A percentile compares a stretch with the other conserved stretches of the same genome.
These are phyloP conservation scores for Drosophila eohydei DNA, from an alignment of 2,888 invertebrate genomes.

Conservation along the genomic window DNA sequence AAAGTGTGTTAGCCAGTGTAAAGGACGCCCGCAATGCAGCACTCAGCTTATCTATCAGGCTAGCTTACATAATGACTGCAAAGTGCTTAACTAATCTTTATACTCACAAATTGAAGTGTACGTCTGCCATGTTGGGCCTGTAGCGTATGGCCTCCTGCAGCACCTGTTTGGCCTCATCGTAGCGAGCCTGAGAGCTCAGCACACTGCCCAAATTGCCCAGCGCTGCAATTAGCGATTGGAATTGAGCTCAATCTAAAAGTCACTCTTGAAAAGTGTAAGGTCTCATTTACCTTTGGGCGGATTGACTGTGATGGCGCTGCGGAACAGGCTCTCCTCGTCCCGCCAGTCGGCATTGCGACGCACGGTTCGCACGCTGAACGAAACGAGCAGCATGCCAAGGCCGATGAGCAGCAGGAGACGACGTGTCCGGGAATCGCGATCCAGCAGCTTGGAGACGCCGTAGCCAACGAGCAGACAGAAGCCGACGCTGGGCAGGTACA, in stretches of 20 bases:
- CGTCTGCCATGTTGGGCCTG: conserved; percentile 99
- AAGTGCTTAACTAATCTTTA: conserved; percentile 18
- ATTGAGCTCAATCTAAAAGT: background rate
- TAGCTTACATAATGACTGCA: conserved; percentile 23
- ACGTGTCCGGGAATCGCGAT: conserved; percentile 76
- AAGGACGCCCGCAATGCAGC: background rate
- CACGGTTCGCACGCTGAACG: conserved; percentile 91
- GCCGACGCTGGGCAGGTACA: conserved; percentile 98
- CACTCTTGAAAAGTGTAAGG: background rate
- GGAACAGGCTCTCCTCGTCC: conserved; percentile 96
- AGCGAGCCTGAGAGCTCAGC: conserved; percentile 94
- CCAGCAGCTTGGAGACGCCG: conserved; percentile 87
- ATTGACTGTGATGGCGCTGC: conserved; percentile 95
- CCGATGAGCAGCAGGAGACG: conserved; percentile 77
- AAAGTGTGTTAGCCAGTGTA: background rate
- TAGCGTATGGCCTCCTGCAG: conserved; percentile 95
- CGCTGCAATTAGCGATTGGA: conserved; percentile 87
- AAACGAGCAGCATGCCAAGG: conserved; percentile 87
- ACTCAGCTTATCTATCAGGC: conserved; percentile 17
- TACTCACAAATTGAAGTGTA: conserved; percentile 99
- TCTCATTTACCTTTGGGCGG: conserved; percentile 96
- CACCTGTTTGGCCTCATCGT: conserved; percentile 95
- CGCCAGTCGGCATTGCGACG: conserved; percentile 95
- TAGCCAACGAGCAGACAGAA: conserved; percentile 95
- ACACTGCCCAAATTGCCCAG: conserved; percentile 99